Base-by-base conservation (phyloP, 30 jellyfish, hydroid and myxozoan genomes). In the Hydractinia echinata region DNA sequence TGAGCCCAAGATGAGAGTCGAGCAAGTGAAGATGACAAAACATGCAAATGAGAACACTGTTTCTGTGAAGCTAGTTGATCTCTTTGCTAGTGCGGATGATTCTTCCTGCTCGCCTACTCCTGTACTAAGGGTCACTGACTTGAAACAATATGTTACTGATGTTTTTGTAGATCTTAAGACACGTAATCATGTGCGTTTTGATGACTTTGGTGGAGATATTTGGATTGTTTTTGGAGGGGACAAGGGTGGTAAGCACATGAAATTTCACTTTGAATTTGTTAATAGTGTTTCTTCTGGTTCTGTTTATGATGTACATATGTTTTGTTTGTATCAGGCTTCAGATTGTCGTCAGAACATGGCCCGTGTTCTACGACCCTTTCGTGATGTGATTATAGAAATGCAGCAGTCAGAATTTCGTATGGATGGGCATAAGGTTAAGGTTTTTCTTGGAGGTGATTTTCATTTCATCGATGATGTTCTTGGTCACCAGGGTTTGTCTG, bases 401-500 rank as follows among this genome's bases (percentile, higher is more conserved):
- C 83, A 77, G 85, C 14, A 10, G 49, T 54, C 83, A 51, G 83
- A 54, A 16, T 77, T 77, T 4, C 18, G 51, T 11, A 50, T 77
- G 10, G 53, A 56, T 53, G 85, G 85, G 83, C 51, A 15, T n/a
- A 54, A 54, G 16, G 78, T 67, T 15, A 67, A 67, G 50, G 78
- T 67, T 15, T 67, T 67, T 13, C 51, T 67, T 15, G 78, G n/a
- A 21, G 50, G 78, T 16, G 78, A 67, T 48, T 67, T 0, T 67
- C 78, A 67, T 21, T 67, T 67, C 21, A 13, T 67, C 20, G 78
- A 67, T 67, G 78, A 15, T 13, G 78, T 67, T 21, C 78, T 67
- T 67, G 83, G 85, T 53, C 85, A 77, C 54, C 67, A 77, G 83
- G 83, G 85, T 9, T 77, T 4, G n/a, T 15, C 85, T 77, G 82